These are phyloP conservation scores for Empidonax alnorum DNA, from an alignment of 2,113 vertebrate species.

Conservation along the genomic window DNA sequence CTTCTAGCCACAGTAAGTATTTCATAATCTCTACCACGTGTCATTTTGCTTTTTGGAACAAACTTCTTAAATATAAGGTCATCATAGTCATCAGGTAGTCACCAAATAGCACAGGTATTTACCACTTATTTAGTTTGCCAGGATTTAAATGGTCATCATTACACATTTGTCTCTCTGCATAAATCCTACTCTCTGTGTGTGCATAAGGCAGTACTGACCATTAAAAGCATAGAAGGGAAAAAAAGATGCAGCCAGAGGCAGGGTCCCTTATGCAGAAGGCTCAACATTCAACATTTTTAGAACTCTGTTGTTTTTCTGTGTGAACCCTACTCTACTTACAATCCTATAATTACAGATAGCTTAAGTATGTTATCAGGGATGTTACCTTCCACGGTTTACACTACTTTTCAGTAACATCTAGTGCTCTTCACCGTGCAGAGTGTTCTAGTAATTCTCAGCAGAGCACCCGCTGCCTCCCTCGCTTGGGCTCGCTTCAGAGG, in stretches of 20 bases:
- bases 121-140: background rate
- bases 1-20: conserved; percentile 14
- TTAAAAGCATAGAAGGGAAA: background rate
- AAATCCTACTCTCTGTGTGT: background rate
- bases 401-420: background rate
- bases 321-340: background rate
- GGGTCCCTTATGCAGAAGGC: background rate
- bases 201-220: background rate
- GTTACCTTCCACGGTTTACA: background rate
- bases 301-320: background rate
- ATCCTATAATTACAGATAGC: background rate
- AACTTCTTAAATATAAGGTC: background rate
- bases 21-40: conserved; percentile 42
- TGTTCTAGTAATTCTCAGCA: background rate
- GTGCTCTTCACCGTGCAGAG: background rate
- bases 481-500: background rate
- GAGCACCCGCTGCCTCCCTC: background rate
- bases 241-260: background rate
- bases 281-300: background rate
- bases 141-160: background rate
- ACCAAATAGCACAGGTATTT: background rate
- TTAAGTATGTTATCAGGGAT: background rate
- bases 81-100: background rate
- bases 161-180: background rate
- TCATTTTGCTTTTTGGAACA: conserved; percentile 25